These are phyloP conservation scores for Pungitius pungitius DNA, from an alignment of 2,113 vertebrate genomes.

Conservation along the genomic window DNA sequence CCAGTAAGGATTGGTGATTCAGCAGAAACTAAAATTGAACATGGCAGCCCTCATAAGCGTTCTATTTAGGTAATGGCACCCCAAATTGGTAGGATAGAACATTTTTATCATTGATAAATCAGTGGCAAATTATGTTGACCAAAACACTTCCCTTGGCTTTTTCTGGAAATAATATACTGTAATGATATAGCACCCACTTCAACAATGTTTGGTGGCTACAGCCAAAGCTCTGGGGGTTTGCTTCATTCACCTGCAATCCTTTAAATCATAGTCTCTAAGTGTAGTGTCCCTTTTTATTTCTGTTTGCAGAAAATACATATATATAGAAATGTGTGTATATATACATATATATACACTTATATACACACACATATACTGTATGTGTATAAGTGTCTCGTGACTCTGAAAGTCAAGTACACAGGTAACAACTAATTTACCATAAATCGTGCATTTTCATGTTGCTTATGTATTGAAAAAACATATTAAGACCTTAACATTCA, in stretches of 20 bases:
- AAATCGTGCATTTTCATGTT: too few relatives aligned
- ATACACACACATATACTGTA: too few relatives aligned
- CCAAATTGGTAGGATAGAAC: constrained; percentile 41
- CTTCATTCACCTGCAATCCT: constrained; percentile 56
- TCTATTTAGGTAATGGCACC: constrained; percentile 33
- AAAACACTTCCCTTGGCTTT: constrained; percentile 51
- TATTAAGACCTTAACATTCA: too few relatives aligned
- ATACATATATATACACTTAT: too few relatives aligned
- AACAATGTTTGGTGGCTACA: constrained; percentile 29
- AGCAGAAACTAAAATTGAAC: constrained; percentile 33
- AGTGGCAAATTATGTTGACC: constrained; percentile 34
- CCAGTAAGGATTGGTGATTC: constrained; percentile 31
- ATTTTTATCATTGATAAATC: constrained; percentile 50
- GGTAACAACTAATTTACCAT: too few relatives aligned
- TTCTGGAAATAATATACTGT: constrained; percentile 51
- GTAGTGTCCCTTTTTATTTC: constrained; percentile 33
- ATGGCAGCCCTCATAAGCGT: constrained; percentile 28
- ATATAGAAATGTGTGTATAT: background rate
- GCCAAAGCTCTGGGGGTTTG: constrained; percentile 41
- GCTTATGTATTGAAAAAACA: too few relatives aligned
- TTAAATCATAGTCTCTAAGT: constrained; percentile 50
- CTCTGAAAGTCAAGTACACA: too few relatives aligned
- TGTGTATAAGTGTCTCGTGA: too few relatives aligned
- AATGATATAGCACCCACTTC: constrained; percentile 57
- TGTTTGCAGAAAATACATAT: background rate